A percentile compares a stretch with the other conserved stretches of the same genome.
These are phyloP conservation scores for Atrina japonica DNA, from an alignment of 2,888 invertebrate genomes.

Conservation along the genomic window DNA sequence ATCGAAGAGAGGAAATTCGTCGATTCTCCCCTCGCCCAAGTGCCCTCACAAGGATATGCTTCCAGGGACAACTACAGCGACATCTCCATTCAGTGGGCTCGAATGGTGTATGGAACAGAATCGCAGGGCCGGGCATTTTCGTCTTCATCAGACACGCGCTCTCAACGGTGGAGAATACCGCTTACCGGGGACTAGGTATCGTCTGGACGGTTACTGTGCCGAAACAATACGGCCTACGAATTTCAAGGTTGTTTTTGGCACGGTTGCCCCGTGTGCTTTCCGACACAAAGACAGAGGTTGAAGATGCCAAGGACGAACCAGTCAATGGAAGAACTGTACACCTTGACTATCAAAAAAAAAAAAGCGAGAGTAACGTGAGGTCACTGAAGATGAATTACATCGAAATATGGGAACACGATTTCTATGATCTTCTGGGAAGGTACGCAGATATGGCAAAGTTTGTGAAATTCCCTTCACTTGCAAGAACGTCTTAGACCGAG, in stretches of 20 bases:
- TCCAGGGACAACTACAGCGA: conserved; percentile 32
- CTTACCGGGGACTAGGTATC: background rate
- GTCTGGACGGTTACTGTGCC: background rate
- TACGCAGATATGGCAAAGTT: background rate
- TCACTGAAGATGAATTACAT: background rate
- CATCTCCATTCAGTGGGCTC: conserved; percentile 40
- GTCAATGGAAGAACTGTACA: background rate
- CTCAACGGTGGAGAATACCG: conserved; percentile 29
- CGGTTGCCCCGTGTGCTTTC: conserved; percentile 9
- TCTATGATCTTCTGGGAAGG: background rate
- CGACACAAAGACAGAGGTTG: background rate
- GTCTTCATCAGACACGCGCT: conserved; percentile 38
- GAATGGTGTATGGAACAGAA: conserved; percentile 30
- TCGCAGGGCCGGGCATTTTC: conserved; percentile 12
- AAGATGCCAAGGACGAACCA: background rate
- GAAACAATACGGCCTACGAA: conserved; percentile 6
- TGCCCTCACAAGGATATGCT: conserved; percentile 12
- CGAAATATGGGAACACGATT: conserved; percentile 8
- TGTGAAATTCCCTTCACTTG: background rate
- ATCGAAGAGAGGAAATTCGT: conserved; percentile 4
- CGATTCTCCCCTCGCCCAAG: conserved; percentile 12
- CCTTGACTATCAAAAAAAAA: conserved; percentile 2
- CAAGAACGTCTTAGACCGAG: background rate
- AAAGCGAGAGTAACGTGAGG: background rate
- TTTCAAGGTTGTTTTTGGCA: conserved; percentile 1